phyloP scores from a whole-genome alignment of 64 coral and sea anemone genomes.

The Stylophora pistillata region DNA sequence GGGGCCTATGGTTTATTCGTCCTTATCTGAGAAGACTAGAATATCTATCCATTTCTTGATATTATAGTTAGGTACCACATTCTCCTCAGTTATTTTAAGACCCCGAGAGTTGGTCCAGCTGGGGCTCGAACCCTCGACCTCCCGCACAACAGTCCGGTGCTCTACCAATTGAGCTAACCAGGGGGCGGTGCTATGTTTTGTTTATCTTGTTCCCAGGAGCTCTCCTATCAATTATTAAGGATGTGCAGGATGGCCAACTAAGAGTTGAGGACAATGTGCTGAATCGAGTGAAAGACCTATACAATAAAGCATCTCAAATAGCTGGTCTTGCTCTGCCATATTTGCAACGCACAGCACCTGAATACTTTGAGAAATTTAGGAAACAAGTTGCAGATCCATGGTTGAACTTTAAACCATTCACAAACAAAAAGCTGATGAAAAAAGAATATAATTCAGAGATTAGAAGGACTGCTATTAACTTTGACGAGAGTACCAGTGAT shows the following conservation, averaged over 20 bases:
- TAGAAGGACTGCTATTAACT: conserved; percentile 62
- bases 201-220: conserved; percentile 47
- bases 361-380: conserved; percentile 75
- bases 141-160: too few species aligned
- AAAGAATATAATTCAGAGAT: conserved; percentile 29
- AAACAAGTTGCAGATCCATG: conserved; percentile 76
- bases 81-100: too few species aligned
- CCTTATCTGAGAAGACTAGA: too few species aligned
- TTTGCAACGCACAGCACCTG: conserved; percentile 25
- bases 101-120: too few species aligned
- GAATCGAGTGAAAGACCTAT: conserved; percentile 28
- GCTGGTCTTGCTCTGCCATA: conserved; percentile 65
- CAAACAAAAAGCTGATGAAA: conserved; percentile 45
- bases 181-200: too few species aligned
- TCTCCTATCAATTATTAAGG: conserved; percentile 59
- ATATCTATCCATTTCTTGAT: too few species aligned
- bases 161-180: too few species aligned
- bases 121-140: too few species aligned
- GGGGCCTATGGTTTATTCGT: too few species aligned
- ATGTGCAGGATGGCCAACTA: conserved; percentile 44
- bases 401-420: conserved; percentile 83
- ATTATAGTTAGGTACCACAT: too few species aligned
- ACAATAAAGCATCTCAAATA: conserved; percentile 51
- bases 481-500: conserved; percentile 86
- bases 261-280: conserved; percentile 27